A percentile compares a stretch with the other conserved stretches of the same genome.
Evolutionary conservation across 1,140 invertebrate species (phyloP).

Genomic region (Eumeta japonica): DNA sequence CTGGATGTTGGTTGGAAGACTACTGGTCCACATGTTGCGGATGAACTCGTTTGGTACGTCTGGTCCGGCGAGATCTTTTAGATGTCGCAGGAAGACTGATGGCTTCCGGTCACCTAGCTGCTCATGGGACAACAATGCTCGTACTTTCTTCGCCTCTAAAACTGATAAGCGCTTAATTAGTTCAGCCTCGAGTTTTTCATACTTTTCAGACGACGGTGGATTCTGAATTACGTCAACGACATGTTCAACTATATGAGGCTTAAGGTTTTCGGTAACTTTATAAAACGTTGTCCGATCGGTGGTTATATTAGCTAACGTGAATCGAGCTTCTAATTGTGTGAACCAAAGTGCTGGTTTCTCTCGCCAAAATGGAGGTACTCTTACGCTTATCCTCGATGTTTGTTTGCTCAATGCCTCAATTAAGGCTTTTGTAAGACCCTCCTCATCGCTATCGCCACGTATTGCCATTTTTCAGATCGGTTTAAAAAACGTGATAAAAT

Average conservation of each 20-base stretch:
- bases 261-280: not conserved
- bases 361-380: conserved; percentile 9
- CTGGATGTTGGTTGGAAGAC: not conserved
- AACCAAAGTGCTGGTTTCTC: conserved; percentile 16
- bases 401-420: too few relatives aligned
- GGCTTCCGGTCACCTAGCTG: conserved; percentile 28
- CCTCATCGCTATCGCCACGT: too few relatives aligned
- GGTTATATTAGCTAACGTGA: not conserved
- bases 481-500: too few relatives aligned
- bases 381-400: too few relatives aligned
- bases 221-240: conserved; percentile 7
- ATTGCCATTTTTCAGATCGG: too few relatives aligned
- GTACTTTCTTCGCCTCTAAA: conserved; percentile 18
- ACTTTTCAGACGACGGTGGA: conserved; percentile 6
- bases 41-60: not conserved
- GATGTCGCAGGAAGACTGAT: conserved; percentile 19
- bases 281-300: not conserved
- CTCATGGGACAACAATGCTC: conserved; percentile 22
- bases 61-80: conserved; percentile 8
- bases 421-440: too few relatives aligned
- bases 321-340: conserved; percentile 8
- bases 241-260: not conserved
- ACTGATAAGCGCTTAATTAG: conserved; percentile 18
- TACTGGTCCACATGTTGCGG: not conserved
- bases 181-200: conserved; percentile 21